Percentiles rank a stretch among this genome's conserved stretches.
Evolutionary conservation across 2,113 vertebrate species (phyloP).

Genomic region (Lethenteron reissneri): DNA sequence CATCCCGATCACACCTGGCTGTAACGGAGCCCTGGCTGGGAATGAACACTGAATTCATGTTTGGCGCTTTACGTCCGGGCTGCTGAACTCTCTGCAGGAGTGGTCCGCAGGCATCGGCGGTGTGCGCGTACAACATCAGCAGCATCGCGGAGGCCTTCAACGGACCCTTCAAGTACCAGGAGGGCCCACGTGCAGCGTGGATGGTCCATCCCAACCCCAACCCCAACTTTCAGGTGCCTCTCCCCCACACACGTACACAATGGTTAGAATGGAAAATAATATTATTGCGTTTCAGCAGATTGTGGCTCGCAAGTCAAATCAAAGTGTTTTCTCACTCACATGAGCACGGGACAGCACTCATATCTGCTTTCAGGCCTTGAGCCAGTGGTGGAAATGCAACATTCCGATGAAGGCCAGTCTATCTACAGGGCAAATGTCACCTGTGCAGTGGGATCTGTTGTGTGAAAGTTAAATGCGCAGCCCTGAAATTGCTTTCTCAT

Average conservation of each 20-base stretch:
- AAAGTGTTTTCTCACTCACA: background rate
- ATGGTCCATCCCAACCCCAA: slow-evolving; percentile 84
- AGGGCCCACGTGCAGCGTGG: slow-evolving; percentile 83
- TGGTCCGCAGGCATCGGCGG: slow-evolving; percentile 80
- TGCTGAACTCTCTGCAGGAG: slow-evolving; percentile 32
- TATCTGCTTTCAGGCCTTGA: background rate
- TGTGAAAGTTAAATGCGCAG: too few relatives aligned
- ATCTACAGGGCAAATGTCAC: too few relatives aligned
- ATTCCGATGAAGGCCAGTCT: too few relatives aligned
- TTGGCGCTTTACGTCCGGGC: too few relatives aligned
- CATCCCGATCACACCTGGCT: too few relatives aligned
- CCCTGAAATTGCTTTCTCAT: too few relatives aligned
- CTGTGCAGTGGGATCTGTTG: too few relatives aligned
- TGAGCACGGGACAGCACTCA: background rate
- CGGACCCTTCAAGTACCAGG: slow-evolving; percentile 89
- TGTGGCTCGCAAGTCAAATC: too few relatives aligned
- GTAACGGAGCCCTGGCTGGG: too few relatives aligned
- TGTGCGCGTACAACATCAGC: slow-evolving; percentile 87
- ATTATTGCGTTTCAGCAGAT: background rate
- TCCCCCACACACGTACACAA: too few relatives aligned
- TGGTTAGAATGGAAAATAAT: background rate
- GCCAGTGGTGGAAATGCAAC: too few relatives aligned
- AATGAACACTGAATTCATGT: too few relatives aligned
- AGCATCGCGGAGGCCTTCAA: slow-evolving; percentile 66
- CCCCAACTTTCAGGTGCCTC: slow-evolving; percentile 74